phyloP scores from a whole-genome alignment of 1,140 invertebrate genomes.

The Bombus fervidus region DNA sequence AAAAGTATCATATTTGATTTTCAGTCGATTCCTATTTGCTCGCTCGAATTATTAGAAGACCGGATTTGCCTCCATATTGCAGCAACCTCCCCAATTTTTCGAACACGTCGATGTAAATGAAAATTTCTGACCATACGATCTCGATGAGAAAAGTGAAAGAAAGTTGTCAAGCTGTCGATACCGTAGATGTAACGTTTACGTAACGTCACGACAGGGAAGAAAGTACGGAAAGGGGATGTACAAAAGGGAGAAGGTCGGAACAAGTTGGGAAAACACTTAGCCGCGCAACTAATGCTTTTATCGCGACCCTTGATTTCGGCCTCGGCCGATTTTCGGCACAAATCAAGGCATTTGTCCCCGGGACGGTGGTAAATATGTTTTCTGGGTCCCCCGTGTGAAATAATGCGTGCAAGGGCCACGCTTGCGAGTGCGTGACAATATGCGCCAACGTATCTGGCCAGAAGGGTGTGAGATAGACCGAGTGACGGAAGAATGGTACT shows the following conservation, averaged over 20 bases:
- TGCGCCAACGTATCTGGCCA: slow-evolving; percentile 44
- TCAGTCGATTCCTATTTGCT: too few species aligned
- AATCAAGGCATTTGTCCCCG: slow-evolving; percentile 79
- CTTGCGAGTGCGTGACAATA: slow-evolving; percentile 62
- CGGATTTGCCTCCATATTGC: too few species aligned
- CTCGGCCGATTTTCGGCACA: slow-evolving; percentile 65
- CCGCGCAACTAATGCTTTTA: slow-evolving; percentile 75
- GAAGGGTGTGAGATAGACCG: slow-evolving; percentile 61
- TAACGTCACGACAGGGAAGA: slow-evolving; percentile 37
- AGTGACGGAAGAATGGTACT: slow-evolving; percentile 60
- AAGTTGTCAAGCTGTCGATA: slow-evolving; percentile 57
- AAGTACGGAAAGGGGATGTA: slow-evolving; percentile 38
- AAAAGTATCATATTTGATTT: too few species aligned
- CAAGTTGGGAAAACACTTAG: slow-evolving; percentile 75
- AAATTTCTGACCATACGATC: neutral
- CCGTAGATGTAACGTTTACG: slow-evolving; percentile 56
- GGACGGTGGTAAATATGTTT: slow-evolving; percentile 74
- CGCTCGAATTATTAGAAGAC: too few species aligned
- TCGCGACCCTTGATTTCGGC: slow-evolving; percentile 70
- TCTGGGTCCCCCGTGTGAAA: slow-evolving; percentile 68
- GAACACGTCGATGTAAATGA: neutral
- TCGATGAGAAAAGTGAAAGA: slow-evolving; percentile 26
- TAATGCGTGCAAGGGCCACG: slow-evolving; percentile 59
- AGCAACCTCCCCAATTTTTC: neutral
- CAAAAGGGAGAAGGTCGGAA: slow-evolving; percentile 31